phyloP scores from a whole-genome alignment of 2,888 invertebrate species.

The Eretmocerus hayati region DNA sequence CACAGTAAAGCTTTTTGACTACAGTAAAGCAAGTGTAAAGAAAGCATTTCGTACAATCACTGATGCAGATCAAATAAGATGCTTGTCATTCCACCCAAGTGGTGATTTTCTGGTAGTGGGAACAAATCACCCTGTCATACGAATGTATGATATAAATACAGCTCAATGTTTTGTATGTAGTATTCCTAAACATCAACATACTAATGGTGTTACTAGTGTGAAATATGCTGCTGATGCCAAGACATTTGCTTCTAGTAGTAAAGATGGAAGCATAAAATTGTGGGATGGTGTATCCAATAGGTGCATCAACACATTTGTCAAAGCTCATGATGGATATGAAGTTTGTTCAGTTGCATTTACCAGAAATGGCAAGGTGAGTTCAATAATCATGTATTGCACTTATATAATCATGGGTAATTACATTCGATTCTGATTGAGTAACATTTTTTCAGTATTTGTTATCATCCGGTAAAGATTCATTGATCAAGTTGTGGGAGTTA shows the following conservation, averaged over 20 bases:
- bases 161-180: slow-evolving; percentile 93
- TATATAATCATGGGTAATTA: neutral
- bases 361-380: slow-evolving; percentile 82
- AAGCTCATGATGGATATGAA: slow-evolving; percentile 91
- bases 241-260: slow-evolving; percentile 77
- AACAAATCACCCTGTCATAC: slow-evolving; percentile 81
- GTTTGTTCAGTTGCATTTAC: slow-evolving; percentile 92
- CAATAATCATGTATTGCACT: slow-evolving; percentile 2
- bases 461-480: slow-evolving; percentile 92
- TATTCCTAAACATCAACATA: slow-evolving; percentile 80
- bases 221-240: slow-evolving; percentile 68
- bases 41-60: slow-evolving; percentile 94
- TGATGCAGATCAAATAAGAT: slow-evolving; percentile 85
- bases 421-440: slow-evolving; percentile 2
- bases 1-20: slow-evolving; percentile 94
- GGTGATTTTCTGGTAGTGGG: slow-evolving; percentile 93
- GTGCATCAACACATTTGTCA: slow-evolving; percentile 87
- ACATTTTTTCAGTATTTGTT: slow-evolving; percentile 71
- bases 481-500: slow-evolving; percentile 68
- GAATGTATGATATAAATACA: slow-evolving; percentile 92
- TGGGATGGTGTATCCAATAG: slow-evolving; percentile 96
- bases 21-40: slow-evolving; percentile 96
- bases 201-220: slow-evolving; percentile 66
- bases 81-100: slow-evolving; percentile 89
- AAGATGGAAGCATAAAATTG: slow-evolving; percentile 89